phyloP scores from a whole-genome alignment of 1,140 invertebrate species.

The Dendrolimus punctatus region DNA sequence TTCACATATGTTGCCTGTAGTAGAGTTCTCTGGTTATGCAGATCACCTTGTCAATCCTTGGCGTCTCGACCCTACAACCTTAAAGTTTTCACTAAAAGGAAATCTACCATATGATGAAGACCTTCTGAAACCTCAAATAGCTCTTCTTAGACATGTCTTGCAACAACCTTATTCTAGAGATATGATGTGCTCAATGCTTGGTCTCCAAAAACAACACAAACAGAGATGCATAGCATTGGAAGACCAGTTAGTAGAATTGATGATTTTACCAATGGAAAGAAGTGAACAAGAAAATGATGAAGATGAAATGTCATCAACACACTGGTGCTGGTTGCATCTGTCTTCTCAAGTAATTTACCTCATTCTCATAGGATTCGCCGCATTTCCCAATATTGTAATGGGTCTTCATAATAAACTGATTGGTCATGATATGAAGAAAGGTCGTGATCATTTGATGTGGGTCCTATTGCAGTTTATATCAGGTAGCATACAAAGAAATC shows the following conservation, averaged over 20 bases:
- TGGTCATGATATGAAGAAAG: slow-evolving; percentile 86
- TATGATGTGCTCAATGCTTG: slow-evolving; percentile 96
- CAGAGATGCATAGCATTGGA: slow-evolving; percentile 91
- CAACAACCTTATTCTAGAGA: slow-evolving; percentile 97
- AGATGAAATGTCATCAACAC: slow-evolving; percentile 80
- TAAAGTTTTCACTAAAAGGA: slow-evolving; percentile 93
- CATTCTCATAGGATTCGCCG: slow-evolving; percentile 94
- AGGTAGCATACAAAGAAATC: slow-evolving; percentile 95
- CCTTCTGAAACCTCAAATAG: slow-evolving; percentile 91
- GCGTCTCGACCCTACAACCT: slow-evolving; percentile 88
- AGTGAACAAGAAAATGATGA: slow-evolving; percentile 80
- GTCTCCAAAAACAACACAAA: slow-evolving; percentile 94
- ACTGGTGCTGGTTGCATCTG: slow-evolving; percentile 93
- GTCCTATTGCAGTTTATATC: slow-evolving; percentile 97
- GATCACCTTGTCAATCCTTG: slow-evolving; percentile 93
- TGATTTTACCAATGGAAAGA: slow-evolving; percentile 93
- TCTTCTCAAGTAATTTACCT: slow-evolving; percentile 97
- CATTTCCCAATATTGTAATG: slow-evolving; percentile 93
- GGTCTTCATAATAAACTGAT: slow-evolving; percentile 90
- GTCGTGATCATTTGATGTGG: slow-evolving; percentile 97
- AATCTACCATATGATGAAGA: slow-evolving; percentile 93
- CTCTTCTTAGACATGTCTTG: slow-evolving; percentile 90
- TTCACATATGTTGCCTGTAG: slow-evolving; percentile 92
- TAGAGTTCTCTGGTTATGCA: slow-evolving; percentile 90
- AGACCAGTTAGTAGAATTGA: slow-evolving; percentile 93